Evolutionary conservation across 2,888 invertebrate species (phyloP).

Genomic region (Heteromyza rotundicornis): DNA sequence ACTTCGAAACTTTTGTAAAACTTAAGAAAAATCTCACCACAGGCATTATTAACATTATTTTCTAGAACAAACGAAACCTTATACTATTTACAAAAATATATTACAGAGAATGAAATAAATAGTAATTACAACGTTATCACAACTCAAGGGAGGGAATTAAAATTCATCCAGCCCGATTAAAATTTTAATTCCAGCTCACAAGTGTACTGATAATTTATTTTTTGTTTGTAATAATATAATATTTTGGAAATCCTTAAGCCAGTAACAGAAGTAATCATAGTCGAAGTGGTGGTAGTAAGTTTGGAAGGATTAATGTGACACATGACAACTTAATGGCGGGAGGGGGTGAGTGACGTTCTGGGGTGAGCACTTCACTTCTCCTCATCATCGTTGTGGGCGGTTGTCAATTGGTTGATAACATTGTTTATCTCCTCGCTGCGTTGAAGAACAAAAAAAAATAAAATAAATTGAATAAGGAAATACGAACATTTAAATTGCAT

Average conservation of each 20-base stretch:
- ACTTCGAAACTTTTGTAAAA: too few relatives aligned
- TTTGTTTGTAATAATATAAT: neutral
- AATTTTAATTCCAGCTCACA: slow-evolving; percentile 43
- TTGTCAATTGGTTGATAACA: slow-evolving; percentile 40
- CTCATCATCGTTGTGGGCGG: slow-evolving; percentile 33
- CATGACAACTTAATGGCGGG: neutral
- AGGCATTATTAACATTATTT: too few relatives aligned
- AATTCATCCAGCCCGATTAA: slow-evolving; percentile 56
- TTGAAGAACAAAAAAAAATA: slow-evolving; percentile 11
- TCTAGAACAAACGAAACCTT: too few relatives aligned
- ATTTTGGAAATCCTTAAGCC: neutral
- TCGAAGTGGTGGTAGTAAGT: neutral
- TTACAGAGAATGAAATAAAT: neutral
- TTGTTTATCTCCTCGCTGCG: slow-evolving; percentile 48
- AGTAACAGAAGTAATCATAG: neutral
- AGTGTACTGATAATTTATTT: too few relatives aligned
- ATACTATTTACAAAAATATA: too few relatives aligned
- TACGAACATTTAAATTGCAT: slow-evolving; percentile 5
- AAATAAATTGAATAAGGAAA: too few relatives aligned
- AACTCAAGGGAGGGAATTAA: too few relatives aligned
- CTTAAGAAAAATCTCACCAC: too few relatives aligned
- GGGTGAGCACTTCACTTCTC: slow-evolving; percentile 1
- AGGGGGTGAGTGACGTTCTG: too few relatives aligned
- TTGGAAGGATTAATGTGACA: neutral
- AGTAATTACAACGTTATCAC: neutral